Evolutionary conservation across 2,797 vertebrate genomes (phyloP).

Genomic region (Rousettus madagascariensis): DNA sequence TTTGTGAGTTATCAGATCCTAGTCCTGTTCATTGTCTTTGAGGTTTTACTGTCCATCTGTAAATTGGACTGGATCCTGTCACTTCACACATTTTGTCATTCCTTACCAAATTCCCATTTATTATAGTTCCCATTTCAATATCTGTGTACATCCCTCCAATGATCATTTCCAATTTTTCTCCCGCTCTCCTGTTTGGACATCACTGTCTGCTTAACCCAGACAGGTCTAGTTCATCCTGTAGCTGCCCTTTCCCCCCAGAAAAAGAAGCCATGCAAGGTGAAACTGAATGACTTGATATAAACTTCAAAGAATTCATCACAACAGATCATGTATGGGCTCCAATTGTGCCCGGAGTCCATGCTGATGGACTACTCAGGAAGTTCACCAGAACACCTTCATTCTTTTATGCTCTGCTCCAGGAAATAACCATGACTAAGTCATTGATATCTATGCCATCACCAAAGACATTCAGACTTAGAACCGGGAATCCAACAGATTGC

Average conservation of each 20-base stretch:
- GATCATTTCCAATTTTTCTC: neutral
- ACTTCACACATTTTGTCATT: neutral
- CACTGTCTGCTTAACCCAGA: neutral
- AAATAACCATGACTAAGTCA: neutral
- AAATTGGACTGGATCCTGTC: neutral
- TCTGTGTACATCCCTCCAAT: neutral
- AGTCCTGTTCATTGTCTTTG: neutral
- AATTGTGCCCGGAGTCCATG: neutral
- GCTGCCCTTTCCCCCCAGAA: neutral
- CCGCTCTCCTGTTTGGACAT: neutral
- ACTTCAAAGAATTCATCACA: neutral
- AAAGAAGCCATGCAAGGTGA: neutral
- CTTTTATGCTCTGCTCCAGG: neutral
- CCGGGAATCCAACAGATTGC: neutral
- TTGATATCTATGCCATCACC: neutral
- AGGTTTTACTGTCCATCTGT: neutral
- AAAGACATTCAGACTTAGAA: neutral
- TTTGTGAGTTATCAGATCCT: neutral
- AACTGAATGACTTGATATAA: neutral
- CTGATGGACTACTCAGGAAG: neutral
- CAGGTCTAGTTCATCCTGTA: neutral
- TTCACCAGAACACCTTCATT: neutral
- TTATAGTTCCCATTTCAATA: neutral
- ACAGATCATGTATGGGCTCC: neutral
- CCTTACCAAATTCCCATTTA: neutral